Evolutionary conservation across 2,888 invertebrate genomes (phyloP), one percentile per base, ranked within the genome.

Genomic region (Agrochola lychnidis): DNA sequence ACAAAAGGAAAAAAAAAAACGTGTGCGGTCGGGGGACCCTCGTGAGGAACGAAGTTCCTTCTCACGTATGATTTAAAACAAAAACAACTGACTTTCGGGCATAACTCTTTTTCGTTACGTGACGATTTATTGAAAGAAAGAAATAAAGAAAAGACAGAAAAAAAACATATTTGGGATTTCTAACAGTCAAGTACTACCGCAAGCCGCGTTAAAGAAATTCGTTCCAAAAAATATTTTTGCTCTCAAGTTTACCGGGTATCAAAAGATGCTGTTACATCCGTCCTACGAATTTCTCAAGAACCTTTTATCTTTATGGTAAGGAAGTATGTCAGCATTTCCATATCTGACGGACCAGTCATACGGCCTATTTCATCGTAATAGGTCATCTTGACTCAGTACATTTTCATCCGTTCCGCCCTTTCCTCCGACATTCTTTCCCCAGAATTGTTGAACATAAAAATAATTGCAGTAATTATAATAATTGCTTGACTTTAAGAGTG

Each of bases 401-500:
- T 61, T 36, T 19, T 45, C 53, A 76, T 73, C 56, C 22, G 73
- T 61, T 57, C 36, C 19, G 48, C 63, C 45, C 42, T 84, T 76
- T 74, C 36, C 59, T 51, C 36, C 61, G 48, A 67, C 40, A 77
- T 77, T 77, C n/a, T 57, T 80, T 61, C 61, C 10, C 16, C 73
- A 59, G 56, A 80, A 77, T 68, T 36, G 51, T 63, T 30, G 36
- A 77, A 66, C 57, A 71, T 69, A 42, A 73, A 56, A 79, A 45
- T 73, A 71, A 77, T 77, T 70, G 57, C 19, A 40, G 70, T 63
- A 57, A 74, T 83, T 83, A 84, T 63, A 40, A 40, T 84, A 81
- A 84, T 83, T 81, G 70, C 4, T 61, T 75, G 69, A 59, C 74
- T 74, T 74, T 78, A 72, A 45, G 2, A 56, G 45, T 68, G 57